Evolutionary conservation across 2,888 invertebrate genomes (phyloP).

Genomic region (Cacoxenus indagator): DNA sequence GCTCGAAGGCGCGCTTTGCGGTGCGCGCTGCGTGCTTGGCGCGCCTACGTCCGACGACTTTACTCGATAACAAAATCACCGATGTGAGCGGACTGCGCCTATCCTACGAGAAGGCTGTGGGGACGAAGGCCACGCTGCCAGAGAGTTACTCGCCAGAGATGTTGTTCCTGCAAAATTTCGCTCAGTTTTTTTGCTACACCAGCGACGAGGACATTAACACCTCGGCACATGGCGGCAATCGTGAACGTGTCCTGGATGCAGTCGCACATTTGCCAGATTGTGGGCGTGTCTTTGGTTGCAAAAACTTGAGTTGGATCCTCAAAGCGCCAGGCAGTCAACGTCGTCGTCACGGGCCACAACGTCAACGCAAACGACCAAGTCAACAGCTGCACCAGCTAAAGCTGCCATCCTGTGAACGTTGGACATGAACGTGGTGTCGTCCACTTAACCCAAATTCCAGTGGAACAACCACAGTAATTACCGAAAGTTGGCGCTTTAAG

Average conservation of each 20-base stretch:
- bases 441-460: background rate
- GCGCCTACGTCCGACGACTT: slow-evolving; percentile 27
- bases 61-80: slow-evolving; percentile 42
- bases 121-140: background rate
- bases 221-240: slow-evolving; percentile 40
- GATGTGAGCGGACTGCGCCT: slow-evolving; percentile 43
- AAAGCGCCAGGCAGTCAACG: background rate
- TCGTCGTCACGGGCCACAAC: background rate
- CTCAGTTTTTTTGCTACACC: slow-evolving; percentile 45
- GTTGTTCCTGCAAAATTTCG: slow-evolving; percentile 43
- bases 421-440: background rate
- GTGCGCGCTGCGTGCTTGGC: slow-evolving; percentile 32
- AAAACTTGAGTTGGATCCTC: too few species aligned
- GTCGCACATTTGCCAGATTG: slow-evolving; percentile 41
- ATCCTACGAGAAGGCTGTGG: slow-evolving; percentile 34
- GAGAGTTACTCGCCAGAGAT: slow-evolving; percentile 8
- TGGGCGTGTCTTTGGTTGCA: slow-evolving; percentile 32
- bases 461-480: background rate
- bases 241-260: slow-evolving; percentile 40
- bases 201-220: slow-evolving; percentile 9
- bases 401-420: background rate
- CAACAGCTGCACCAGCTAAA: background rate
- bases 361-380: background rate
- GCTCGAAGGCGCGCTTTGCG: slow-evolving; percentile 24
- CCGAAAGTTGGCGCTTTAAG: background rate